Base-by-base conservation (phyloP, 2,888 invertebrate genomes). In the Gymnosoma rotundatum region DNA sequence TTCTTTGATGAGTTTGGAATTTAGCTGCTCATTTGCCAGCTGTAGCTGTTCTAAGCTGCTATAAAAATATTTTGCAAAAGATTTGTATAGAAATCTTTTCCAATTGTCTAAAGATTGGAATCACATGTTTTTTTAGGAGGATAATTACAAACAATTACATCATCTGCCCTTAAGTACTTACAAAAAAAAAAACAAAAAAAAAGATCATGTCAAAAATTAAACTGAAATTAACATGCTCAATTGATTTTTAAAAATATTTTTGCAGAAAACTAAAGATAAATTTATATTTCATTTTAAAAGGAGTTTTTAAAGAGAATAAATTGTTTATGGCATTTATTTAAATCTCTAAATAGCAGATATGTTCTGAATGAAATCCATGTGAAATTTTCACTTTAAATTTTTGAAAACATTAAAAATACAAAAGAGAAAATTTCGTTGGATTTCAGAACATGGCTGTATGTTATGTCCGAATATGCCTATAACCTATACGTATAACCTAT, bases 1-100 rank as follows among this genome's bases (percentile, higher is more conserved):
- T 42, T 42, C 12, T 42, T 50, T 50, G n/a, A 18, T 52, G 48
- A 20, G 20, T 42, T 16, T 38, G 42, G 60, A 42, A 42, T 42
- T 42, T 42, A 6, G 42, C 42, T 76, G 81, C 58, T 82, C 75
- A 76, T 76, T 76, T 75, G 63, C 56, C 84, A 84, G 81, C 81
- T 78, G 84, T 56, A 48, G 25, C 16, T 25, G 20, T 42, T 60
- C 50, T 73, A 80, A 80, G 76, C 67, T 50, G 69, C 72, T 80
- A 64, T 78, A 66, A 67, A 78, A 50, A 38, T n/a, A n/a, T 60
- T 42, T 42, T 42, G 0, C 12, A 1, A 42, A 67, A 56, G 45
- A 72, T 72, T 50, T 75, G 1, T 38, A 50, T 9, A 48, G 21
- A 14, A 69, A 42, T 58, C 64, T 52, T 25, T 32, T 50, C 14